Evolutionary conservation across 2,888 invertebrate species (phyloP), one percentile per base, ranked within the genome.

Genomic region (Coleophora deauratella): DNA sequence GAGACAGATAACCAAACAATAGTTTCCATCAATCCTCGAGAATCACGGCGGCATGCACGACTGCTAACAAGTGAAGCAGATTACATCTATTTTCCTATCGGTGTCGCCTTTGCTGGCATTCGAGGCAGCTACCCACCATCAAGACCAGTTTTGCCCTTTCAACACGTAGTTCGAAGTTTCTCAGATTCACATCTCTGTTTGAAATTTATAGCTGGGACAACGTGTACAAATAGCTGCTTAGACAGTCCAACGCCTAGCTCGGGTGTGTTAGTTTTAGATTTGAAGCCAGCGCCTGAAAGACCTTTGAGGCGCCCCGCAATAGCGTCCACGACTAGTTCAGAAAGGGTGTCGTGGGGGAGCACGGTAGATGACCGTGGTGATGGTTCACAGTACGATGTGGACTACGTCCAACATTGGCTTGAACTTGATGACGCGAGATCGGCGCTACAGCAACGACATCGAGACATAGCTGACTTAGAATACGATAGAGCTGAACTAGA

Each of bases 401-500:
- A 92, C 61, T 92, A 91, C 54, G 90, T 93, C 35, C 92, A 92
- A 62, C 91, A 92, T 59, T 92, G 92, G 92, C 75, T 93, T 39
- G 88, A 91, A 62, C 71, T 92, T 54, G 92, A 92, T 60, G 92
- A 92, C 55, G 90, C 91, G 2, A 82, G 91, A 59, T 90, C 90
- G 42, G 89, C 90, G 3, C 60, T 90, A 28, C 90, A 90, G 55
- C 91, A 91, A 56, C 88, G 91, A 52, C 91, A 91, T 63, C 84
- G 91, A 45, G 91, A 91, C 61, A 70, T 91, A 52, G 86, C 90
- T 21, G 91, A 91, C 63, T 74, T 92, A 57, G 92, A 92, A 66
- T 93, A 93, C 59, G 93, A 92, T 61, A 87, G 90, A 52, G 90
- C 92, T 2, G 93, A 93, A 68, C 73, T 93, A 49, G 93, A 93